phyloP scores from a whole-genome alignment of 2,113 vertebrate species.

The Cathartes aura region DNA sequence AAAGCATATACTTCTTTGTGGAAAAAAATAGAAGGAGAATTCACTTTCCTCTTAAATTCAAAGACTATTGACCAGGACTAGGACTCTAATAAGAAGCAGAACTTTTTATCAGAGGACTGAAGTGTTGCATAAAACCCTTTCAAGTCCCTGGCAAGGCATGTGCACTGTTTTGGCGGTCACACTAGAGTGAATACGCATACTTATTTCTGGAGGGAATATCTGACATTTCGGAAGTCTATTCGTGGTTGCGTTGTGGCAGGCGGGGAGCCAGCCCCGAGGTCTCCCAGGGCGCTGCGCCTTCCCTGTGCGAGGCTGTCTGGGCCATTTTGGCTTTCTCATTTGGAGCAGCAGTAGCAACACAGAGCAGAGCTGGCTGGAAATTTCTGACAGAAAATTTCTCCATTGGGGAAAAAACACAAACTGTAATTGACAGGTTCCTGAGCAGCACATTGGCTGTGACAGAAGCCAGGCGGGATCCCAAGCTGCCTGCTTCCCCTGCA shows the following conservation, averaged over 20 bases:
- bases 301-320: not conserved
- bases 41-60: not conserved
- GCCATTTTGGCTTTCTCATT: not conserved
- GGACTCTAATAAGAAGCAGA: not conserved
- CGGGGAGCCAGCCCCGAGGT: too few relatives aligned
- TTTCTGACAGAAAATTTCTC: not conserved
- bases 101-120: not conserved
- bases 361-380: not conserved
- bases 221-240: not conserved
- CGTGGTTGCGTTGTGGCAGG: not conserved
- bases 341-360: not conserved
- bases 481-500: not conserved
- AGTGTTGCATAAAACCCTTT: not conserved
- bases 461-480: not conserved
- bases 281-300: not conserved
- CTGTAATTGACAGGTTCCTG: constrained; percentile 4
- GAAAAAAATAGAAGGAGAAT: not conserved
- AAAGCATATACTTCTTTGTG: not conserved
- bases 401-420: not conserved
- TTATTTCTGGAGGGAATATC: not conserved
- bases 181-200: not conserved
- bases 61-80: not conserved
- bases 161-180: not conserved
- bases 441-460: not conserved
- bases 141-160: not conserved